A percentile compares a stretch with the other conserved stretches of the same genome.
phyloP scores from a whole-genome alignment of 2,888 invertebrate species.

The Fissipunctia ypsillon region DNA sequence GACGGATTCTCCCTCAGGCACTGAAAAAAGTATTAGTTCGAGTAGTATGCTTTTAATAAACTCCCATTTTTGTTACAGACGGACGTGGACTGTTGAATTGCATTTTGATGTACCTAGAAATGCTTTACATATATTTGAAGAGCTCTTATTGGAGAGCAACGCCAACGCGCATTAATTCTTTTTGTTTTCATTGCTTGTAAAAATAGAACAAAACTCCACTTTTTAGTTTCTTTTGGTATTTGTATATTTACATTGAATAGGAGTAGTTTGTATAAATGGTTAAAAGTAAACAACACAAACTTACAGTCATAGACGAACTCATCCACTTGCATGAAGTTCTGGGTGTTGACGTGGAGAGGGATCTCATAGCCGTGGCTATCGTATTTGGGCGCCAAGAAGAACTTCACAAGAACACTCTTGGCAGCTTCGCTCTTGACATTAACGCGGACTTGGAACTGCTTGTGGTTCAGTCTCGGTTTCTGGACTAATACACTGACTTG shows the following conservation, averaged over 20 bases:
- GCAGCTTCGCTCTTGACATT: conserved; percentile 90
- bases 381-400: conserved; percentile 93
- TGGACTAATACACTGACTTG: conserved; percentile 90
- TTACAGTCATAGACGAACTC: conserved; percentile 89
- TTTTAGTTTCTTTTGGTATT: no score
- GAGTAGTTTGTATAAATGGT: background rate
- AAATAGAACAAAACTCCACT: background rate
- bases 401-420: conserved; percentile 89
- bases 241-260: background rate
- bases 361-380: conserved; percentile 90
- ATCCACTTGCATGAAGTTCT: conserved; percentile 91
- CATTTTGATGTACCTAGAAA: background rate
- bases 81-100: background rate
- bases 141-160: background rate
- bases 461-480: conserved; percentile 93
- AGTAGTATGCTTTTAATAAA: conserved; percentile 40
- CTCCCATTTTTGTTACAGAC: conserved; percentile 60
- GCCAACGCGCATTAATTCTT: background rate
- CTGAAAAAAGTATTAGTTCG: conserved; percentile 72
- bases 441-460: conserved; percentile 92
- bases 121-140: background rate
- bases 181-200: background rate
- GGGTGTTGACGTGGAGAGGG: conserved; percentile 88
- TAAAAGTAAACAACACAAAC: conserved; percentile 62
- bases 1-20: conserved; percentile 85